Evolutionary conservation across 2,113 vertebrate species (phyloP), one percentile per base, ranked within the genome.

Genomic region (Lynx canadensis): DNA sequence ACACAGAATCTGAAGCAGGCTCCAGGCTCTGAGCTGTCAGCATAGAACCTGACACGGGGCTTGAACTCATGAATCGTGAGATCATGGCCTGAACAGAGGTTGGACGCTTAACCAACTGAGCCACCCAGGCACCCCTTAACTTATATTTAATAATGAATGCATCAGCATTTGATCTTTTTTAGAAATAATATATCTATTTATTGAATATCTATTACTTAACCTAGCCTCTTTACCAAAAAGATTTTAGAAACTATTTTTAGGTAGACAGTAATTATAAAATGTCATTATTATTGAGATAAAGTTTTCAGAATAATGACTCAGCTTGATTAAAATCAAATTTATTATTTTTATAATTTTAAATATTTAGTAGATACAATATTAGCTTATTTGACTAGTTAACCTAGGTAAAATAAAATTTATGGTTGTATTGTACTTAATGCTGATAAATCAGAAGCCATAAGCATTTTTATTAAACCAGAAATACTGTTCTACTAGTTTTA

Each of bases 281-380:
- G 21, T 88, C 45, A 80, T 38, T 25, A 65, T 78, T 84, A 78
- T n/a, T 87, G 23, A 88, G 78, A 69, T 78, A 63, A 73, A 73
- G 8, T 68, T 92, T 69, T 95, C 38, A 91, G 69, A 95, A 79
- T 95, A 86, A 91, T 79, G 38, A 79, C 5, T 69, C 16, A 78
- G 14, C 79, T 78, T 91, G 69, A 91, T 83, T 74, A 27, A 81
- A 95, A 36, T 69, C 15, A 60, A 88, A 71, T 81, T 71, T 4
- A 89, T 81, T 94, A 23, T 80, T 69, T 89, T 94, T 82, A 74
- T 94, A 27, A 16, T 73, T 65, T 89, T 50, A 74, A 82, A 89
- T 50, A 89, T 82, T 41, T 94, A 74, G 12, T 89, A 89, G 52
- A 71, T 73, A 79, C 15, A 60, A 63, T 74, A 85, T 57, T 85